A percentile compares a stretch with the other conserved stretches of the same genome.
Evolutionary conservation across 1,140 invertebrate genomes (phyloP).

Genomic region (Catajapyx aquilonaris): DNA sequence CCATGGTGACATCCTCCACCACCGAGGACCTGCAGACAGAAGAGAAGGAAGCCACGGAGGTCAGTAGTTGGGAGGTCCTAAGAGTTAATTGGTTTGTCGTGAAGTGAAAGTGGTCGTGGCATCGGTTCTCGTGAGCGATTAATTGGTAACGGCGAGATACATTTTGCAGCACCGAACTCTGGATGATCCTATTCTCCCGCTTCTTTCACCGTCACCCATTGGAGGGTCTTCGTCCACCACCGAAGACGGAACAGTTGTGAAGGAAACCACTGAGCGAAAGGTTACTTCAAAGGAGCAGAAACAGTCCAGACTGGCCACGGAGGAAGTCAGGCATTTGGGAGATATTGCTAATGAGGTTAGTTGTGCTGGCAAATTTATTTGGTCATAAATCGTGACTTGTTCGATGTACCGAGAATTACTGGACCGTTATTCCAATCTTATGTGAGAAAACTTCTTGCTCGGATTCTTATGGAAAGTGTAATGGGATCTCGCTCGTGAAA

Average conservation of each 20-base stretch:
- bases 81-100: too few species aligned
- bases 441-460: too few species aligned
- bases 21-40: slow-evolving; percentile 72
- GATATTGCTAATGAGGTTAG: slow-evolving; percentile 65
- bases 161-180: background rate
- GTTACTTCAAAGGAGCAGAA: slow-evolving; percentile 60
- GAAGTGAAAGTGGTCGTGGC: too few species aligned
- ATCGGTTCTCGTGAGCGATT: too few species aligned
- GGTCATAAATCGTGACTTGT: too few species aligned
- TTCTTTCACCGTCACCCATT: background rate
- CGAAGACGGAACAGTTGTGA: slow-evolving; percentile 38
- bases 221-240: slow-evolving; percentile 7
- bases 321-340: slow-evolving; percentile 56
- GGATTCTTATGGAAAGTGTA: too few species aligned
- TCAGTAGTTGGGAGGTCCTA: too few species aligned
- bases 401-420: too few species aligned
- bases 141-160: too few species aligned
- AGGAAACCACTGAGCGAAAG: slow-evolving; percentile 54
- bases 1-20: slow-evolving; percentile 69
- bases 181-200: background rate
- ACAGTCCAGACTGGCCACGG: slow-evolving; percentile 55
- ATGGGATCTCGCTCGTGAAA: too few species aligned
- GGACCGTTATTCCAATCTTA: too few species aligned
- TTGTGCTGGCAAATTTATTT: too few species aligned
- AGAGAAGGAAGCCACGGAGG: slow-evolving; percentile 65